Evolutionary conservation across 2,888 invertebrate genomes (phyloP).

Genomic region (Meliscaeva auricollis): DNA sequence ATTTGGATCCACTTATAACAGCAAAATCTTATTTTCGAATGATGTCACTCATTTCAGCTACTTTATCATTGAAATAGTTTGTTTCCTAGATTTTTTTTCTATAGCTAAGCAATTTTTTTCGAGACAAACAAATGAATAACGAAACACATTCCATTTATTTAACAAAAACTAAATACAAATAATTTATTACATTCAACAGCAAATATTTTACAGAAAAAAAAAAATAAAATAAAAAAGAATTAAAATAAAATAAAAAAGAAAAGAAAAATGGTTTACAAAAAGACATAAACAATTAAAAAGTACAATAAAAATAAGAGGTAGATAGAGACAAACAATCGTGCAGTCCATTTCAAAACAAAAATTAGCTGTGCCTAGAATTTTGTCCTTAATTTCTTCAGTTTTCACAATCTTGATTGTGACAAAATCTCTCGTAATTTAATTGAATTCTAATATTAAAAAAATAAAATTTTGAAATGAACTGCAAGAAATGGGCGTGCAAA

Average conservation of each 20-base stretch:
- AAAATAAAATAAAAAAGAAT: slow-evolving; percentile 11
- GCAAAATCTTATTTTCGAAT: too few relatives aligned
- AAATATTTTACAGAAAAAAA: not conserved
- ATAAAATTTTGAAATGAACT: slow-evolving; percentile 11
- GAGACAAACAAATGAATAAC: not conserved
- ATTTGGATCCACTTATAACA: too few relatives aligned
- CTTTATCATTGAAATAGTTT: not conserved
- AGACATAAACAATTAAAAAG: slow-evolving; percentile 12
- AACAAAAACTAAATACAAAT: not conserved
- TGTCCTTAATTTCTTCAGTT: not conserved
- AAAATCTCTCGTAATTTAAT: too few relatives aligned
- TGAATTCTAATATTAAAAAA: too few relatives aligned
- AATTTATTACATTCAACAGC: slow-evolving; percentile 18
- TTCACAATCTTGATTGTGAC: too few relatives aligned
- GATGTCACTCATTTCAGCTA: too few relatives aligned
- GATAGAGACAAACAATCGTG: slow-evolving; percentile 28
- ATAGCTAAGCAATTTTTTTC: too few relatives aligned
- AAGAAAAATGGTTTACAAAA: not conserved
- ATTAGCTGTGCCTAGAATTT: too few relatives aligned
- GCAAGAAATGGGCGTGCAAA: slow-evolving; percentile 5
- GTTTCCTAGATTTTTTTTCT: not conserved
- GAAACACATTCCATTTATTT: slow-evolving; percentile 13
- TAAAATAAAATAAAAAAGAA: slow-evolving; percentile 9
- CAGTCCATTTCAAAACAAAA: slow-evolving; percentile 30
- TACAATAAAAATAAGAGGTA: slow-evolving; percentile 52